Evolutionary conservation across 2,113 vertebrate genomes (phyloP).

Genomic region (Centropus unirufus): DNA sequence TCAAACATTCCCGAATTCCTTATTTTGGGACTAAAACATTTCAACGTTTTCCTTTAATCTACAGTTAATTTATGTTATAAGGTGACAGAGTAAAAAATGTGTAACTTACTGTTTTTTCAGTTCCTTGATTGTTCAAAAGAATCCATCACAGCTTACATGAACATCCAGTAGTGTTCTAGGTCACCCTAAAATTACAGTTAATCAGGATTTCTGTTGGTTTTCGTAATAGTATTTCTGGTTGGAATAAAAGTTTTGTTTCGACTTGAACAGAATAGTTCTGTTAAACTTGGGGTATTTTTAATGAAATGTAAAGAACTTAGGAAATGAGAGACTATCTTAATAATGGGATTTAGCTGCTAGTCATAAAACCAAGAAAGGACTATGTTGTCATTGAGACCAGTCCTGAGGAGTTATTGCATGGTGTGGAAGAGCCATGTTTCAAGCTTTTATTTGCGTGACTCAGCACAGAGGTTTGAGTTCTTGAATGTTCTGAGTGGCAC

Average conservation of each 20-base stretch:
- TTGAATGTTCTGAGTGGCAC: not conserved
- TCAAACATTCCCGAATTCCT: slow-evolving; percentile 1
- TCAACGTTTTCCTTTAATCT: slow-evolving; percentile 14
- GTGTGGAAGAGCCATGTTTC: not conserved
- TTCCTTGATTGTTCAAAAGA: not conserved
- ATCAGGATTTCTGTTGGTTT: not conserved
- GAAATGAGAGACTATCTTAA: not conserved
- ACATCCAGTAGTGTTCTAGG: not conserved
- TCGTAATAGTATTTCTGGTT: not conserved
- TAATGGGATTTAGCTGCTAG: not conserved
- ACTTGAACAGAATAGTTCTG: not conserved
- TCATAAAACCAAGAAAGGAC: not conserved
- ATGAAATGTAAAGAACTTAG: not conserved
- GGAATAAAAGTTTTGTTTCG: not conserved
- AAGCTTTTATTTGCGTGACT: not conserved
- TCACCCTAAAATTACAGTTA: not conserved
- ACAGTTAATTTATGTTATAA: slow-evolving; percentile 3
- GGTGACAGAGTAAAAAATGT: not conserved
- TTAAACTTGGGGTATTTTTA: not conserved
- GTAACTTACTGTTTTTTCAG: not conserved
- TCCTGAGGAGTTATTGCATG: not conserved
- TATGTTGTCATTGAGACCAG: not conserved
- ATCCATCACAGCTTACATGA: not conserved
- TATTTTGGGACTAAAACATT: slow-evolving; percentile 30
- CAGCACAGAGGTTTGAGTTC: not conserved